These are phyloP conservation scores for Glandiceps talaboti DNA, from an alignment of 53 echinoderm and acorn worm genomes.

Conservation along the genomic window DNA sequence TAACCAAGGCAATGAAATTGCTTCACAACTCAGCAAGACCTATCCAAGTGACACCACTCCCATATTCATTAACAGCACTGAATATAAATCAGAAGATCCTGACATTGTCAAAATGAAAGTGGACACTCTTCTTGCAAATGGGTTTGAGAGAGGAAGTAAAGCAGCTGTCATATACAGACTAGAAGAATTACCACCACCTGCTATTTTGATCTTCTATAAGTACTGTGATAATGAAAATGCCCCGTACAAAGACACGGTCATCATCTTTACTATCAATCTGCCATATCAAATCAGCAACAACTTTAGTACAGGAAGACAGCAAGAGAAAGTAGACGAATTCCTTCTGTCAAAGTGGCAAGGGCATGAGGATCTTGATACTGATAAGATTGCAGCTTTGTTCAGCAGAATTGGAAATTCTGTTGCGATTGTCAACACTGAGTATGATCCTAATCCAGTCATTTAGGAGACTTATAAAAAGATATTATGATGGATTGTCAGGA, in stretches of 20 bases:
- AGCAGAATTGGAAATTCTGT: conserved; percentile 89
- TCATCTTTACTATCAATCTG: neutral
- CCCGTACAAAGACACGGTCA: neutral
- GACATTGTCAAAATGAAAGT: neutral
- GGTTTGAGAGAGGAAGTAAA: neutral
- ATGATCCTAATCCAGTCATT: neutral
- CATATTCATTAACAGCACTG: neutral
- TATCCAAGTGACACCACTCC: neutral
- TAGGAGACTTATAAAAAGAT: too few species aligned
- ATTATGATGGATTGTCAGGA: too few species aligned
- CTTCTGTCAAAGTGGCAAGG: conserved; percentile 1
- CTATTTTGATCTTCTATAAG: neutral
- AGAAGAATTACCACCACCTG: neutral
- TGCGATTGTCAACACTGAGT: conserved; percentile 21
- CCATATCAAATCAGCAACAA: neutral
- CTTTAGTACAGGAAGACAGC: neutral
- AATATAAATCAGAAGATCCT: neutral
- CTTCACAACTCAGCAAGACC: neutral
- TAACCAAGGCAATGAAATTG: neutral
- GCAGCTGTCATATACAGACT: neutral
- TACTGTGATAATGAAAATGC: neutral
- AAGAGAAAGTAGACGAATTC: neutral
- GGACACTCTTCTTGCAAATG: neutral
- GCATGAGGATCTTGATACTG: conserved; percentile 29
- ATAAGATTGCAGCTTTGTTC: conserved; percentile 68